Evolutionary conservation across 1,140 invertebrate genomes (phyloP).

Genomic region (Oryctes rhinoceros): DNA sequence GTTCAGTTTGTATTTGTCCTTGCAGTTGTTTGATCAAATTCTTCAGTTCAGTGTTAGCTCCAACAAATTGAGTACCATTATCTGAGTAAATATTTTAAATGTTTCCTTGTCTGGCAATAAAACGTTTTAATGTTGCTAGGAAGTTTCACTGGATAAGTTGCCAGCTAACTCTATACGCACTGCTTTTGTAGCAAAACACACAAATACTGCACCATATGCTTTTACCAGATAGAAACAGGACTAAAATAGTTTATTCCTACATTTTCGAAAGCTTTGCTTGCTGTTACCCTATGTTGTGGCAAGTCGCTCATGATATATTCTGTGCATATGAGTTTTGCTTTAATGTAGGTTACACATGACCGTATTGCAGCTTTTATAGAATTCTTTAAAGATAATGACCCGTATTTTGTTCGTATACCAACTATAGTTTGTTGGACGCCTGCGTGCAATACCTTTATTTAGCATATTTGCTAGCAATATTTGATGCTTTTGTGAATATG

Average conservation of each 20-base stretch:
- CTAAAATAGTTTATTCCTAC: constrained; percentile 42
- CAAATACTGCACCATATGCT: constrained; percentile 47
- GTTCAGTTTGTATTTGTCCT: neutral
- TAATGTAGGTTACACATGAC: neutral
- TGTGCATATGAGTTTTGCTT: neutral
- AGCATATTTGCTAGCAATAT: neutral
- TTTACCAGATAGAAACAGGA: constrained; percentile 39
- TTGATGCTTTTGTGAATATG: neutral
- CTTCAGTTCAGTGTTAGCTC: constrained; percentile 50
- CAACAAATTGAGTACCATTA: constrained; percentile 58
- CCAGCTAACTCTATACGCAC: constrained; percentile 58
- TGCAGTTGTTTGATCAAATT: constrained; percentile 37
- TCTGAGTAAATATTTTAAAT: constrained; percentile 54
- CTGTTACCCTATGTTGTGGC: constrained; percentile 5
- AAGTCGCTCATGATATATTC: neutral
- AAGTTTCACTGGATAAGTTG: constrained; percentile 55
- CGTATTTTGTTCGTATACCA: neutral
- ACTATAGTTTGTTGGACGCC: neutral
- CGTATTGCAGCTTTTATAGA: neutral
- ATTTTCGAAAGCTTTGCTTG: constrained; percentile 35
- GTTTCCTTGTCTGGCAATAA: constrained; percentile 54
- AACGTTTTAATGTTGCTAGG: constrained; percentile 55
- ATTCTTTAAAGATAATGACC: neutral
- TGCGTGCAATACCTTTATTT: constrained; percentile 13
- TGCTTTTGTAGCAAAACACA: constrained; percentile 51